Evolutionary conservation across 2,888 invertebrate species (phyloP).

Genomic region (Tetranychus piercei): DNA sequence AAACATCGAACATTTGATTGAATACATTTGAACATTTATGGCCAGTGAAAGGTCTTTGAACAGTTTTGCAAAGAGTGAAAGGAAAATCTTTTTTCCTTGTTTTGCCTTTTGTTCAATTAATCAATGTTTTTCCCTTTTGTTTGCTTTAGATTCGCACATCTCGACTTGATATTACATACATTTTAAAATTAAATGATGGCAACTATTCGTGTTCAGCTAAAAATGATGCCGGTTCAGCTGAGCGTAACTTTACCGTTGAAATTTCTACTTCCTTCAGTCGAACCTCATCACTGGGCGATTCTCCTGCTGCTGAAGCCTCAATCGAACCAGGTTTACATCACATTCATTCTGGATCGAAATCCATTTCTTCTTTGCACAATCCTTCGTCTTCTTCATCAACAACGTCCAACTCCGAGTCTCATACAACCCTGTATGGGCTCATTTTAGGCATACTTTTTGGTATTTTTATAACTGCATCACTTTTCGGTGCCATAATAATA

Average conservation of each 20-base stretch:
- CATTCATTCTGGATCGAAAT: background rate
- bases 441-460: constrained; percentile 19
- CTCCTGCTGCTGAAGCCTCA: constrained; percentile 13
- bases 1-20: too few relatives aligned
- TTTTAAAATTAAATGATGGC: constrained; percentile 17
- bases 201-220: constrained; percentile 14
- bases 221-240: constrained; percentile 16
- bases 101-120: background rate
- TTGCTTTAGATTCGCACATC: constrained; percentile 9
- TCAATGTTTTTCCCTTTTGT: background rate
- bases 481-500: constrained; percentile 17
- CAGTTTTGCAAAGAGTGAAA: too few relatives aligned
- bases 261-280: background rate
- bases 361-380: background rate
- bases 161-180: constrained; percentile 16
- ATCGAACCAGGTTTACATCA: background rate
- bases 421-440: constrained; percentile 14
- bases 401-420: constrained; percentile 1
- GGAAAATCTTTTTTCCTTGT: background rate
- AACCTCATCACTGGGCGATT: background rate
- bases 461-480: constrained; percentile 13
- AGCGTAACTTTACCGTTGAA: constrained; percentile 9
- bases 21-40: too few relatives aligned
- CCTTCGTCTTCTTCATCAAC: background rate
- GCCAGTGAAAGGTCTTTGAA: too few relatives aligned